Conservation (phyloP, 2,797 vertebrate genomes). For the Gila robusta region DNA sequence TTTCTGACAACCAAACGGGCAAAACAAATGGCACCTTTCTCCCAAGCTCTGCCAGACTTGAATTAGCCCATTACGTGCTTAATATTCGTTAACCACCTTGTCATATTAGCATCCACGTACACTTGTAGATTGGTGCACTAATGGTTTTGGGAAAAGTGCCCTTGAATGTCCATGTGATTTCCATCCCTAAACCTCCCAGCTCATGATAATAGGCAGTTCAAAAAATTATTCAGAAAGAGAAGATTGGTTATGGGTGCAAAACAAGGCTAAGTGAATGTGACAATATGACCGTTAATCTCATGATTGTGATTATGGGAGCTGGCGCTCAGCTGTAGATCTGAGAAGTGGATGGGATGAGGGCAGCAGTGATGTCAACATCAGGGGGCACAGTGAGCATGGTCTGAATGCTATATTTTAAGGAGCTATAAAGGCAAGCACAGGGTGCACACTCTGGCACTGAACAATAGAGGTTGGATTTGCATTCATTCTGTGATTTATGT, state of each 20-base stretch:
- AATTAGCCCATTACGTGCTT: conserved; percentile 47
- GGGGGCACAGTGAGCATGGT: neutral
- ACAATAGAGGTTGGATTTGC: conserved; percentile 20
- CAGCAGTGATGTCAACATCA: conserved; percentile 16
- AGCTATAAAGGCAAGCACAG: conserved; percentile 1
- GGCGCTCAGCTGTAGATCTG: conserved; percentile 1
- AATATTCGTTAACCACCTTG: conserved; percentile 57
- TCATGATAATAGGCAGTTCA: conserved; percentile 48
- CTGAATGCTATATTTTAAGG: conserved; percentile 12
- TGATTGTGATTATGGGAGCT: conserved; percentile 43
- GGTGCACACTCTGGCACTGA: neutral
- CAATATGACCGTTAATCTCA: conserved; percentile 56
- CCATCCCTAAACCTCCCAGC: conserved; percentile 19
- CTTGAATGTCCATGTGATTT: conserved; percentile 58
- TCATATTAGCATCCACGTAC: conserved; percentile 60
- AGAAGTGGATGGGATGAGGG: neutral
- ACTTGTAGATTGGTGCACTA: conserved; percentile 34
- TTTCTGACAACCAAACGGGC: conserved; percentile 52
- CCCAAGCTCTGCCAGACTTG: conserved; percentile 26
- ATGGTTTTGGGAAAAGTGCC: conserved; percentile 58
- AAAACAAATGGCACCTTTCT: conserved; percentile 51
- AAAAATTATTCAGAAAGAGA: conserved; percentile 36
- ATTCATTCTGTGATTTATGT: conserved; percentile 25
- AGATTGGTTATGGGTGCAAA: conserved; percentile 35
- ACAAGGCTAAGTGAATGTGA: conserved; percentile 50